A percentile compares a stretch with the other conserved stretches of the same genome.
phyloP scores from a whole-genome alignment of 2,797 vertebrate genomes.

The Mus spretus region DNA sequence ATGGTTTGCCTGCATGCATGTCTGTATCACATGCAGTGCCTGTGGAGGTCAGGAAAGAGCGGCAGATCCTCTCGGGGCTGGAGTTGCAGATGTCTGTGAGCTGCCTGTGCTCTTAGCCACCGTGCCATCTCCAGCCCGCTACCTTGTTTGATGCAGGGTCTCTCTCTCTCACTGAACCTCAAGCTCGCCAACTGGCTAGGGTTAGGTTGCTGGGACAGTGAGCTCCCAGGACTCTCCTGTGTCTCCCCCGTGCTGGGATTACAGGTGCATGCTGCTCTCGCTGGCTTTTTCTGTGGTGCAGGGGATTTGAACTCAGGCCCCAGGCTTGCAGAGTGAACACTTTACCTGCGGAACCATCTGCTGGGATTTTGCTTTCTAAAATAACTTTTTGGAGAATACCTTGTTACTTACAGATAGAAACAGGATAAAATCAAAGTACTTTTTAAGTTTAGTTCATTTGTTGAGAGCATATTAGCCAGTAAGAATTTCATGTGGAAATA shows the following conservation, averaged over 20 bases:
- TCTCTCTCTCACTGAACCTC: neutral
- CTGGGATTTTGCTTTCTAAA: neutral
- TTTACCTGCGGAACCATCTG: too few relatives aligned
- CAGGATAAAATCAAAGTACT: neutral
- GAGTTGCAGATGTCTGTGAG: neutral
- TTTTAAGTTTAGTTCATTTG: constrained; percentile 49
- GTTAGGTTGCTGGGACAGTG: neutral
- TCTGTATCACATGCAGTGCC: neutral
- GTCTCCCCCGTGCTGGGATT: neutral
- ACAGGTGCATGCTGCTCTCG: neutral
- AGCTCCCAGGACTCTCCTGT: neutral
- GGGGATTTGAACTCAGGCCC: neutral
- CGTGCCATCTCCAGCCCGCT: neutral
- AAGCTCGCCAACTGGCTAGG: too few relatives aligned
- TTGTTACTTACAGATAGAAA: constrained; percentile 15
- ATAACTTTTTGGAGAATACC: neutral
- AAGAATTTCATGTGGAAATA: constrained; percentile 43
- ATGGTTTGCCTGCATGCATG: neutral
- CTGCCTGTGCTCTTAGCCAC: neutral
- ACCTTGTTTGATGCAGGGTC: neutral
- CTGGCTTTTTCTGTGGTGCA: neutral
- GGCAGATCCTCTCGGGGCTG: neutral
- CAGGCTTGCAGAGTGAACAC: neutral
- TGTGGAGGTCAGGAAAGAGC: neutral
- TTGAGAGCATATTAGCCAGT: neutral